Evolutionary conservation across 2,797 vertebrate genomes (phyloP).

Genomic region (Cottoperca gobio): DNA sequence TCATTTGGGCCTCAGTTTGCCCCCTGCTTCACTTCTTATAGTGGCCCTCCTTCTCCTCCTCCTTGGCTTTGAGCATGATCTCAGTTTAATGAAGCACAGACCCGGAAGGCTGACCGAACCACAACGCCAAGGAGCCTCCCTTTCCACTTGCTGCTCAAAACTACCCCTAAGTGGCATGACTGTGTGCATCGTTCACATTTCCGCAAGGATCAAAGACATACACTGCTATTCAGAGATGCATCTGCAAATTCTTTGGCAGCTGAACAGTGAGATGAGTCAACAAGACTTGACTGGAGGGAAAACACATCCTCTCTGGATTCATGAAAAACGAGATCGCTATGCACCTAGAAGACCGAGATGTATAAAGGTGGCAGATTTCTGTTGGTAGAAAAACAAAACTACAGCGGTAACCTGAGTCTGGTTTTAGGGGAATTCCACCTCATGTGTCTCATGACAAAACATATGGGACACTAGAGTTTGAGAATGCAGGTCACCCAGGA

Average conservation of each 20-base stretch:
- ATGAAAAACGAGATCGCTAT: conserved; percentile 19
- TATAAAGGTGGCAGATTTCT: conserved; percentile 15
- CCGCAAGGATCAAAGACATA: conserved; percentile 34
- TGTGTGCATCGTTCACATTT: conserved; percentile 38
- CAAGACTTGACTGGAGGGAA: not conserved
- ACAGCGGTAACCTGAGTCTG: conserved; percentile 25
- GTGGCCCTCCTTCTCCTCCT: conserved; percentile 35
- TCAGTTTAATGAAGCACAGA: conserved; percentile 79
- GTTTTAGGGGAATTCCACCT: conserved; percentile 36
- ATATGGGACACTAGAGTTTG: not conserved
- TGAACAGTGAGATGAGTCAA: conserved; percentile 28
- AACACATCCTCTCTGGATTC: conserved; percentile 6
- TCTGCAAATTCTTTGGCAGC: conserved; percentile 41
- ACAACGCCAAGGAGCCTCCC: conserved; percentile 52
- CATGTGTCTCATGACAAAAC: conserved; percentile 26
- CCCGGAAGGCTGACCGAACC: conserved; percentile 58
- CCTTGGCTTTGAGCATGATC: conserved; percentile 73
- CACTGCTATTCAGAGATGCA: conserved; percentile 10
- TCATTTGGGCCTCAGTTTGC: conserved; percentile 57
- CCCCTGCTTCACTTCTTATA: conserved; percentile 22
- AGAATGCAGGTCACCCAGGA: not conserved
- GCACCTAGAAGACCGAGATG: conserved; percentile 1
- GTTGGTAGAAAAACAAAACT: not conserved
- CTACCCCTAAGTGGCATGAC: conserved; percentile 34
- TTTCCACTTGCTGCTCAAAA: conserved; percentile 43